A percentile compares a stretch with the other conserved stretches of the same genome.
These are phyloP conservation scores for Caenorhabditis angaria DNA, from an alignment of 2,888 invertebrate genomes.

Conservation along the genomic window DNA sequence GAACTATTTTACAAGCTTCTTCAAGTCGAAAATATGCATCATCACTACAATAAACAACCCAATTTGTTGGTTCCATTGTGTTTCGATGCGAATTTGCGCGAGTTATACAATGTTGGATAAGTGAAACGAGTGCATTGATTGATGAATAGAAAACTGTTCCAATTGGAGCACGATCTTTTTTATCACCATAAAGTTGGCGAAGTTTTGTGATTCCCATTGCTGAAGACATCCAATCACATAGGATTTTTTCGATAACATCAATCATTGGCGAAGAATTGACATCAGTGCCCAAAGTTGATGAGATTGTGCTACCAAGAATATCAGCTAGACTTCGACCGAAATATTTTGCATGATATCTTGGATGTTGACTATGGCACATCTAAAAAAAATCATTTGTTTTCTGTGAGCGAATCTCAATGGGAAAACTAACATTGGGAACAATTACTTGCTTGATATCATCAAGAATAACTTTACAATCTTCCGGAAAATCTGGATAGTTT, in stretches of 20 bases:
- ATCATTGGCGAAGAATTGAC: constrained; percentile 28
- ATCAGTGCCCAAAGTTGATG: constrained; percentile 11
- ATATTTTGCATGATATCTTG: constrained; percentile 38
- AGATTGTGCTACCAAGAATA: constrained; percentile 28
- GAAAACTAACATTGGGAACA: constrained; percentile 31
- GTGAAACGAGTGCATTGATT: constrained; percentile 18
- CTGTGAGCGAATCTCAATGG: no score
- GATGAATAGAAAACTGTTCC: constrained; percentile 26
- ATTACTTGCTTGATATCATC: constrained; percentile 33
- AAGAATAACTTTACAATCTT: constrained; percentile 19
- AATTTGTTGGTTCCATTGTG: background rate
- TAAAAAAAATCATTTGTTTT: constrained; percentile 5
- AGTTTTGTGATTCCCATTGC: constrained; percentile 21
- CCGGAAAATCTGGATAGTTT: constrained; percentile 21
- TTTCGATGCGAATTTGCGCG: constrained; percentile 6
- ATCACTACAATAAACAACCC: constrained; percentile 37
- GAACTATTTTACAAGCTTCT: constrained; percentile 23
- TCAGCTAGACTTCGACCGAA: constrained; percentile 34
- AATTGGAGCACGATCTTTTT: constrained; percentile 12
- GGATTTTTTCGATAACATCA: constrained; percentile 14
- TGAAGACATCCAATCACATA: constrained; percentile 24
- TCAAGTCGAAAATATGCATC: constrained; percentile 20
- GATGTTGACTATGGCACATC: constrained; percentile 43
- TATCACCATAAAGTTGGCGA: background rate
- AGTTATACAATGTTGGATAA: constrained; percentile 9